Evolutionary conservation across 1,140 invertebrate genomes (phyloP), one percentile per base, ranked within the genome.

Genomic region (Formica selysi): DNA sequence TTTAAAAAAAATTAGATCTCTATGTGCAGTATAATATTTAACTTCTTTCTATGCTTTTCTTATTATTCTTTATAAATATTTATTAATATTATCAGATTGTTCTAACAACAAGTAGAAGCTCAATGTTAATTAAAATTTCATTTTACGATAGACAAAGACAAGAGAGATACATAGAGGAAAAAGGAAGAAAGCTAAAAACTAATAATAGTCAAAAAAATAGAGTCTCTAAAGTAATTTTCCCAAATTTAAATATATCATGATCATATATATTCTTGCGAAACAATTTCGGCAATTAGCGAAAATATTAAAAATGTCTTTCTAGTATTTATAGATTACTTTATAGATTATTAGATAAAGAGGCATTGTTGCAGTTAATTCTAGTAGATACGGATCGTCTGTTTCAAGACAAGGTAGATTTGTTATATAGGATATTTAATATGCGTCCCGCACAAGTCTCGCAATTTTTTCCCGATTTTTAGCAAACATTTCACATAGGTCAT

Each of bases 401-500:
- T 8, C 41, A 48, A 38, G 44, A 54, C 13, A 38, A 79, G 32
- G 67, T 68, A 68, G 22, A 54, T 32, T 68, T 38, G 6, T n/a
- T 54, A 41, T 67, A 13, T 16, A 36, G 26, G 62, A 54, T 79
- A 68, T 79, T 41, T 41, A 79, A 79, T 79, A 79, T 79, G 76
- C 76, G 16, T 38, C 32, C 32, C 32, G 32, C n/a, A 38, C 44
- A 26, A 79, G 76, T 26, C n/a, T 51, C 44, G 76, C 76, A 68
- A 79, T 13, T 54, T 68, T 51, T 79, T 79, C 32, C n/a, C 10
- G 32, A 38, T 36, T 79, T 79, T 79, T 68, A 68, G 44, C 62
- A 79, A 79, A 54, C 76, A 61, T 54, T 79, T 79, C 76, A 79
- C 62, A 41, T 54, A 79, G 76, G 7, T 41, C 19, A 44, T 16